Conservation (phyloP, 2,113 vertebrate species). For the Ariopsis seemanni region DNA sequence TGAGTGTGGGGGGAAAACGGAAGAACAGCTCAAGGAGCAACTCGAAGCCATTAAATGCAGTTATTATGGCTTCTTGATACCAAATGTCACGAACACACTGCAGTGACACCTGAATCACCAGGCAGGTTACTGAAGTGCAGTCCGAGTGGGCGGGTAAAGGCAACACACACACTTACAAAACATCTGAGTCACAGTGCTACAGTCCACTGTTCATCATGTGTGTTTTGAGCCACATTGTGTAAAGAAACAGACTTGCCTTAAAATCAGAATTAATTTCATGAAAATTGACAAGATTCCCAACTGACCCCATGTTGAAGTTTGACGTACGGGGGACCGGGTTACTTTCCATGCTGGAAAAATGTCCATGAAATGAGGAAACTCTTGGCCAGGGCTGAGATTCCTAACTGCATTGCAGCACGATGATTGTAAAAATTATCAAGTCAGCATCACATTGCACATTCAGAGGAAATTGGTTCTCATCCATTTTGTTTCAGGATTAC, state of each 20-base stretch:
- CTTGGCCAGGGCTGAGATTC: background rate
- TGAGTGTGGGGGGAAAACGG: background rate
- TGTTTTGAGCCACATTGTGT: background rate
- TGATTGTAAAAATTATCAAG: background rate
- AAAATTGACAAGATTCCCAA: background rate
- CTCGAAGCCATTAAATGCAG: background rate
- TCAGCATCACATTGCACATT: background rate
- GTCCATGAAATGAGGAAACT: background rate
- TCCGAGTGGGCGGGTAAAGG: background rate
- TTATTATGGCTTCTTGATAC: background rate
- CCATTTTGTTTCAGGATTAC: background rate
- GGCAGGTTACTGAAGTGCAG: constrained; percentile 6
- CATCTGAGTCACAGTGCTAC: background rate
- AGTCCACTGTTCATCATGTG: background rate
- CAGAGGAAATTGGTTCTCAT: background rate
- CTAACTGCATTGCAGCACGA: too few relatives aligned
- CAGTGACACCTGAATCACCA: constrained; percentile 17
- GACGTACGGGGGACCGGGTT: rapidly evolving
- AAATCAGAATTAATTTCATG: background rate
- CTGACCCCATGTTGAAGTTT: background rate
- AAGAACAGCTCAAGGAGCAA: background rate
- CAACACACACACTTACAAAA: background rate
- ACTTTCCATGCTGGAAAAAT: background rate
- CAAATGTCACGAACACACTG: constrained; percentile 10
- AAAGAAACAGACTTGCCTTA: background rate